phyloP scores from a whole-genome alignment of 2,797 vertebrate genomes.

The Eleutherodactylus coqui region DNA sequence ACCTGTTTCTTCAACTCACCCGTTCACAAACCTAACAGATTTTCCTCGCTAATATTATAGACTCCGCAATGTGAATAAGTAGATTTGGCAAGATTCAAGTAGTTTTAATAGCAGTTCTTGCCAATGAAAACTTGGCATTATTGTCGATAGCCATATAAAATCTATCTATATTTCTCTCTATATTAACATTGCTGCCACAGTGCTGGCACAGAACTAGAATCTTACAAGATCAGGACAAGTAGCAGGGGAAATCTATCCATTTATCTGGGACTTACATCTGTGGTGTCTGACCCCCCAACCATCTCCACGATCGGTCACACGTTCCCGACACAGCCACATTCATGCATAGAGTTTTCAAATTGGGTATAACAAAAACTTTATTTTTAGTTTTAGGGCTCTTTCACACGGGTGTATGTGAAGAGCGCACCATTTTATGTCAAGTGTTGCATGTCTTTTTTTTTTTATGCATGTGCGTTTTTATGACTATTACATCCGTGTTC shows the following conservation, averaged over 20 bases:
- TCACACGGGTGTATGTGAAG: too few relatives aligned
- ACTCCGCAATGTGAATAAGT: neutral
- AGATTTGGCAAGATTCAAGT: neutral
- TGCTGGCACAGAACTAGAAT: neutral
- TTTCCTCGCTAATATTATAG: neutral
- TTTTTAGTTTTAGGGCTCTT: too few relatives aligned
- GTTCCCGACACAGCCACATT: too few relatives aligned
- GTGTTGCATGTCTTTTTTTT: too few relatives aligned
- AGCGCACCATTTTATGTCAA: too few relatives aligned
- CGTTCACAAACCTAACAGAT: neutral
- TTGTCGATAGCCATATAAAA: neutral
- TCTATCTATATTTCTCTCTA: neutral
- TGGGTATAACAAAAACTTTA: too few relatives aligned
- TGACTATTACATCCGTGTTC: too few relatives aligned
- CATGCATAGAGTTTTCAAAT: too few relatives aligned
- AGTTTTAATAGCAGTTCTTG: neutral
- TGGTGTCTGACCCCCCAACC: too few relatives aligned
- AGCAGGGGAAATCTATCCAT: neutral
- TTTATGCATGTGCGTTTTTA: too few relatives aligned
- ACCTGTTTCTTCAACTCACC: neutral
- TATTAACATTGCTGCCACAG: neutral
- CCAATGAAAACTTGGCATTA: neutral
- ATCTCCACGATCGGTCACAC: too few relatives aligned
- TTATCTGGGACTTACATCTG: too few relatives aligned
- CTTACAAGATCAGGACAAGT: neutral